Evolutionary conservation across 1,140 invertebrate genomes (phyloP).

Genomic region (Elysia chlorotica): DNA sequence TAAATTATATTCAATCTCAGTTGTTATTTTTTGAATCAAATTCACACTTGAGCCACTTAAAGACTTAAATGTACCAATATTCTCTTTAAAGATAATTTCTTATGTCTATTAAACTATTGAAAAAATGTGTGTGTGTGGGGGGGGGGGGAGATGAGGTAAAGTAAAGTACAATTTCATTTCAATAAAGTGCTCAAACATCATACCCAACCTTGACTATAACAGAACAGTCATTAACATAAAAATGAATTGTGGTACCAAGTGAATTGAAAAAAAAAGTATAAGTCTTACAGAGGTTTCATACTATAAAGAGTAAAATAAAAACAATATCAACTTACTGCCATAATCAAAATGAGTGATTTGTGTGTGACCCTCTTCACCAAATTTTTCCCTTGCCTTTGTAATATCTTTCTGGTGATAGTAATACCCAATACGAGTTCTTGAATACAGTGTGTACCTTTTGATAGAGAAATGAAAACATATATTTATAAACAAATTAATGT

Average conservation of each 20-base stretch:
- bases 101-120: neutral
- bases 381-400: conserved; percentile 41
- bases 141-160: too few relatives aligned
- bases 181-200: too few relatives aligned
- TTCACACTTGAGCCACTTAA: too few relatives aligned
- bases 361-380: conserved; percentile 39
- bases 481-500: too few relatives aligned
- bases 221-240: too few relatives aligned
- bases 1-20: too few relatives aligned
- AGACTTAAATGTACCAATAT: neutral
- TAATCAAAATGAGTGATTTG: conserved; percentile 35
- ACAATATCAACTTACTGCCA: conserved; percentile 32
- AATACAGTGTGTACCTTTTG: too few relatives aligned
- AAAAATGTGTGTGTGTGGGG: too few relatives aligned
- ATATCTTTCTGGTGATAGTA: conserved; percentile 45
- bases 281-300: neutral
- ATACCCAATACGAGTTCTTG: conserved; percentile 45
- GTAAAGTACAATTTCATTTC: too few relatives aligned
- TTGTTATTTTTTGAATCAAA: too few relatives aligned
- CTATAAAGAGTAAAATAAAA: conserved; percentile 18
- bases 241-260: neutral
- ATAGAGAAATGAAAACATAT: too few relatives aligned
- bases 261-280: neutral
- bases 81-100: neutral
- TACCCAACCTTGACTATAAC: neutral